Percentiles rank a stretch among this genome's conserved stretches.
Evolutionary conservation across 1,140 invertebrate genomes (phyloP).

Genomic region (Apocrypta bakeri): DNA sequence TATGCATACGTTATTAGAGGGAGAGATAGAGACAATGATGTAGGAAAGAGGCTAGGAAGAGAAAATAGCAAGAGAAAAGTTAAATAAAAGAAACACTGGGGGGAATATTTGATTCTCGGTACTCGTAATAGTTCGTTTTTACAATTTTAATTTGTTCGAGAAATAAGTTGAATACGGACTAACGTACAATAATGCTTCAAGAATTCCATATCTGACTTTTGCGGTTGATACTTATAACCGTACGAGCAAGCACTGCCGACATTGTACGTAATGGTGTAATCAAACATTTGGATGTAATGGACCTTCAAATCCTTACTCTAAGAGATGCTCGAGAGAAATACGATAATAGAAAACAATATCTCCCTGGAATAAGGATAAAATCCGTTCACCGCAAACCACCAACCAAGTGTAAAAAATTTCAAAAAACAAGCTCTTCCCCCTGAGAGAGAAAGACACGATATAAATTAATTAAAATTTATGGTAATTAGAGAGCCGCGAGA

Average conservation of each 20-base stretch:
- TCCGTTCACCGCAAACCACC: neutral
- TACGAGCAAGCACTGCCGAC: neutral
- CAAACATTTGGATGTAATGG: neutral
- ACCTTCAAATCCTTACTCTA: no score
- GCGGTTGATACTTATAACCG: neutral
- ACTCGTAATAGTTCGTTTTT: neutral
- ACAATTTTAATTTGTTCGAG: neutral
- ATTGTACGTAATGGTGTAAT: neutral
- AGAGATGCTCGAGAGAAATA: neutral
- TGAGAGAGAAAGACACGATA: neutral
- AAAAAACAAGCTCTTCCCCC: neutral
- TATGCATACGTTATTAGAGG: no score
- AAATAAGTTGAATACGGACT: neutral
- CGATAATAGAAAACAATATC: neutral
- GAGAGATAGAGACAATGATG: neutral
- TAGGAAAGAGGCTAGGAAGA: neutral
- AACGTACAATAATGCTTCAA: neutral
- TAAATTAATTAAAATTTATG: slow-evolving; percentile 51
- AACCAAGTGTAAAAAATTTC: neutral
- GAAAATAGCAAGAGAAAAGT: no score
- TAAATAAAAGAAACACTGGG: no score
- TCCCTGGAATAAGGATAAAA: neutral
- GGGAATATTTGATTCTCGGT: no score
- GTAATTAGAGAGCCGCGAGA: slow-evolving; percentile 39
- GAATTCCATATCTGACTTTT: neutral